A percentile compares a stretch with the other conserved stretches of the same genome.
These are phyloP conservation scores for Pangasius mekongensis DNA, from an alignment of 2,797 vertebrate genomes.

Conservation along the genomic window DNA sequence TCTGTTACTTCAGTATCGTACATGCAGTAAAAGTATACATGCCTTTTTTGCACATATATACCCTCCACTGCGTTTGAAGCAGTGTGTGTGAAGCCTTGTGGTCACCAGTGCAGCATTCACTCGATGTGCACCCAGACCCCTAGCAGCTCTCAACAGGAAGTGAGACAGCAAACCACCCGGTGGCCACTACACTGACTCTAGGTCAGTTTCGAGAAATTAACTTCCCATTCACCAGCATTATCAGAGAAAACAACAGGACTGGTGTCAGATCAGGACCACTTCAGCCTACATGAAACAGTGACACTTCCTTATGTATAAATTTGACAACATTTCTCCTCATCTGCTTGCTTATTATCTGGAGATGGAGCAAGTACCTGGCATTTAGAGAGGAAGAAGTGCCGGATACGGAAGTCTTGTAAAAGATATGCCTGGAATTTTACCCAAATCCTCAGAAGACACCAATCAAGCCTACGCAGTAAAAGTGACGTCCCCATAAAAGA, in stretches of 20 bases:
- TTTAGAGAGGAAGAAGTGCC: not conserved
- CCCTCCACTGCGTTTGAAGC: not conserved
- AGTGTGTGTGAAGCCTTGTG: not conserved
- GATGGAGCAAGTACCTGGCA: not conserved
- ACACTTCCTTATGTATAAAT: not conserved
- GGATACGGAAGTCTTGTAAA: not conserved
- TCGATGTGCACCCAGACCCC: not conserved
- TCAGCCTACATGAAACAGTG: not conserved
- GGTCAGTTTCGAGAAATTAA: constrained; percentile 3
- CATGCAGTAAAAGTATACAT: not conserved
- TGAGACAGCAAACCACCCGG: not conserved
- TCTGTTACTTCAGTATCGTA: not conserved
- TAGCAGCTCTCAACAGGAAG: constrained; percentile 8
- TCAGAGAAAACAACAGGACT: not conserved
- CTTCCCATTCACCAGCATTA: not conserved
- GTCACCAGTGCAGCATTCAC: not conserved
- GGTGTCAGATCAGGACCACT: not conserved
- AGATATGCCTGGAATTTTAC: not conserved
- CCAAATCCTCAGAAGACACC: not conserved
- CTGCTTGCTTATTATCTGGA: not conserved
- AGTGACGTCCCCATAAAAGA: not conserved
- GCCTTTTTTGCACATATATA: not conserved
- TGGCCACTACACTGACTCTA: not conserved
- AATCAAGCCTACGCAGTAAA: not conserved
- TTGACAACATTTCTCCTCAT: not conserved